Evolutionary conservation across 2,888 invertebrate genomes (phyloP).

Genomic region (Linhomoeus sp.): DNA sequence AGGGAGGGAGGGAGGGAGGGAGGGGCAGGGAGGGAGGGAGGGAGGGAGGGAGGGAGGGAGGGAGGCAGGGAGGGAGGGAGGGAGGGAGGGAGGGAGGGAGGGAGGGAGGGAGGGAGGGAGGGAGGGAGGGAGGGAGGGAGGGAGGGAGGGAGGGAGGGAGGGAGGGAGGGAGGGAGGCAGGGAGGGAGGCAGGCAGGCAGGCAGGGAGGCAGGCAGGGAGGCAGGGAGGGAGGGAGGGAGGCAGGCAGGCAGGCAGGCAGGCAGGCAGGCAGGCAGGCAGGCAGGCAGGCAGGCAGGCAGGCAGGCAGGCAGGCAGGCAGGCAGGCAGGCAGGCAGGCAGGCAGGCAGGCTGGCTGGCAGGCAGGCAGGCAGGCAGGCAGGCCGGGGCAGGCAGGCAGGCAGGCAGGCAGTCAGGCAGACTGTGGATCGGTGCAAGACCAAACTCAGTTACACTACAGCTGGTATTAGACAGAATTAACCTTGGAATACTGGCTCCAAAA

Average conservation of each 20-base stretch:
- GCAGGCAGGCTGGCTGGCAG: too few relatives aligned
- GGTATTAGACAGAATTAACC: too few relatives aligned
- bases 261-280: neutral
- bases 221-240: neutral
- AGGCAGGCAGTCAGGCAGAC: too few relatives aligned
- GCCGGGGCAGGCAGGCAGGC: too few relatives aligned
- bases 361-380: too few relatives aligned
- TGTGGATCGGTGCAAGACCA: too few relatives aligned
- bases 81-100: constrained; percentile 2
- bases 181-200: neutral
- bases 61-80: constrained; percentile 2
- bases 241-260: neutral
- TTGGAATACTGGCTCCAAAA: too few relatives aligned
- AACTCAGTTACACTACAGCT: too few relatives aligned
- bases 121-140: constrained; percentile 2
- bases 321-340: too few relatives aligned
- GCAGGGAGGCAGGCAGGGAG: constrained; percentile 1
- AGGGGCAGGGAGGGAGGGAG: constrained; percentile 3
- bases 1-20: constrained; percentile 2
- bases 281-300: constrained; percentile 2
- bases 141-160: neutral
- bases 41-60: constrained; percentile 1
- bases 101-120: constrained; percentile 2
- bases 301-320: constrained; percentile 1
- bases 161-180: neutral